Conservation (phyloP, 2,888 invertebrate species). For the Xestia ashworthii region DNA sequence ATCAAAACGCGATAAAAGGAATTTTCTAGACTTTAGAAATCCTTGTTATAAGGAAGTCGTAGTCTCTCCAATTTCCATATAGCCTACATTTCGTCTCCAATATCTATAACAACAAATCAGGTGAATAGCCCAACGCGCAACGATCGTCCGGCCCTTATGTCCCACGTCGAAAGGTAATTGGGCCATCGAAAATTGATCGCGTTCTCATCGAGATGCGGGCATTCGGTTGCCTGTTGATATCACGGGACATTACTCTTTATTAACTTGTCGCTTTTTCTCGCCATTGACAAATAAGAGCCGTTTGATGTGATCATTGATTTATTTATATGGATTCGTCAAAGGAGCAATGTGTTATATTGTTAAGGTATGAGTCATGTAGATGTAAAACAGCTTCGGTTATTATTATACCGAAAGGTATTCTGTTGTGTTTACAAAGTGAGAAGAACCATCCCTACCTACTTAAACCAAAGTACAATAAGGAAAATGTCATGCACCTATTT, state of each 20-base stretch:
- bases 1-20: neutral
- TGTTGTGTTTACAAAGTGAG: slow-evolving; percentile 10
- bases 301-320: slow-evolving; percentile 65
- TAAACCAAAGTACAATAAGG: neutral
- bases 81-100: neutral
- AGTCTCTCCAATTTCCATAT: neutral
- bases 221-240: slow-evolving; percentile 76
- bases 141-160: slow-evolving; percentile 68
- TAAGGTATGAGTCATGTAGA: slow-evolving; percentile 23
- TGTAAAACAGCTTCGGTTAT: slow-evolving; percentile 7
- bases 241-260: slow-evolving; percentile 71
- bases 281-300: slow-evolving; percentile 53
- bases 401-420: slow-evolving; percentile 2
- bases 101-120: slow-evolving; percentile 41
- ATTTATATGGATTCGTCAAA: slow-evolving; percentile 58
- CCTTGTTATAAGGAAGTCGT: neutral
- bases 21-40: neutral
- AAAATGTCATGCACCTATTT: slow-evolving; percentile 29
- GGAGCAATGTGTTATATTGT: slow-evolving; percentile 43
- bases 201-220: slow-evolving; percentile 80
- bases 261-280: slow-evolving; percentile 64
- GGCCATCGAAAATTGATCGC: slow-evolving; percentile 82
- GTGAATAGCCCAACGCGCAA: slow-evolving; percentile 39
- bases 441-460: neutral
- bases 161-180: slow-evolving; percentile 79